phyloP scores from a whole-genome alignment of 2,113 vertebrate species.

The Sinosuthora webbiana region DNA sequence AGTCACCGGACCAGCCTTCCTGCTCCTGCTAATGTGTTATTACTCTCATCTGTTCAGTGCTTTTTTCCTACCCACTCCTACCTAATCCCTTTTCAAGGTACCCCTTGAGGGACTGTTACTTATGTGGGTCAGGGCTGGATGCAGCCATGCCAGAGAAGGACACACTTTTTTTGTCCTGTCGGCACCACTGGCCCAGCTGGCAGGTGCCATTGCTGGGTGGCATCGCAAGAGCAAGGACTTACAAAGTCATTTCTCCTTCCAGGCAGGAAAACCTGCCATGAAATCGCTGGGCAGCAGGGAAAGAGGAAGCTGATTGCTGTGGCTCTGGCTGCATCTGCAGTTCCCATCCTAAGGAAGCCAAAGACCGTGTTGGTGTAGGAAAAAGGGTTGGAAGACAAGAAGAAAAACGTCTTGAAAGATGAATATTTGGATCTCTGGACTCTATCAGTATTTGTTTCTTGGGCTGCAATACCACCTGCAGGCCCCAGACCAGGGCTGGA shows the following conservation, averaged over 20 bases:
- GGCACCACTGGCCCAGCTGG: not conserved
- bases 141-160: conserved; percentile 3
- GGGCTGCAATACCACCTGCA: conserved; percentile 59
- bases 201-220: not conserved
- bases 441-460: conserved; percentile 3
- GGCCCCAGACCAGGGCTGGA: not conserved
- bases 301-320: not conserved
- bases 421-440: not conserved
- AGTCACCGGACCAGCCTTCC: conserved; percentile 51
- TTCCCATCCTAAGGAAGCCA: accelerated
- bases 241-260: conserved; percentile 35
- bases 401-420: not conserved
- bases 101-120: conserved; percentile 11
- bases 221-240: conserved; percentile 2
- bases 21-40: not conserved
- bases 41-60: conserved; percentile 20
- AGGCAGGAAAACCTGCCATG: not conserved
- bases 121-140: conserved; percentile 29
- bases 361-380: accelerated
- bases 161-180: not conserved
- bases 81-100: conserved; percentile 61
- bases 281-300: not conserved
- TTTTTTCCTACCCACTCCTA: conserved; percentile 38
- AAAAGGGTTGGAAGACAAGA: not conserved
- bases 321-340: not conserved